Conservation (phyloP, 2,888 invertebrate species). For the Drosophila mercatorum region DNA sequence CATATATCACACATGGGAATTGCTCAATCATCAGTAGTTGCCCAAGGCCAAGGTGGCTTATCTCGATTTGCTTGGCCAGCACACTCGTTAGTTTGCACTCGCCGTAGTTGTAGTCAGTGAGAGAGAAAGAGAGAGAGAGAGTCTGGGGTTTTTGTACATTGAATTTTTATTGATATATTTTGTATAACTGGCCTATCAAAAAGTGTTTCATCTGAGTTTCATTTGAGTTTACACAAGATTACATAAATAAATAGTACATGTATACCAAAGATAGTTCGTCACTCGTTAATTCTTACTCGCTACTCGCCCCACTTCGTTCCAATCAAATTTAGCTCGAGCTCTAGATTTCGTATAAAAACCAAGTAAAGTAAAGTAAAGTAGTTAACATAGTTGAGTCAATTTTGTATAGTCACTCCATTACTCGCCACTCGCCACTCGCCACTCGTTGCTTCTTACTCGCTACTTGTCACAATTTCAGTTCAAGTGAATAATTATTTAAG, state of each 20-base stretch:
- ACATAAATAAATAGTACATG: slow-evolving; percentile 9
- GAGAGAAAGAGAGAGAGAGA: no score
- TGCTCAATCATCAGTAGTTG: not conserved
- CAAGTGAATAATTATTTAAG: not conserved
- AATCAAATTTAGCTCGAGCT: slow-evolving; percentile 2
- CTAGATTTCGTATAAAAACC: not conserved
- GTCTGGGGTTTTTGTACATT: not conserved
- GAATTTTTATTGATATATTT: slow-evolving; percentile 4
- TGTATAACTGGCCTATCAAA: slow-evolving; percentile 16
- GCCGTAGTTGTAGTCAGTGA: no score
- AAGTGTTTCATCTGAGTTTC: slow-evolving; percentile 1
- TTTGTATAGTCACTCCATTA: not conserved
- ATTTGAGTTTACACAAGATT: slow-evolving; percentile 3
- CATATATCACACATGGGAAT: not conserved
- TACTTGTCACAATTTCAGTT: slow-evolving; percentile 1
- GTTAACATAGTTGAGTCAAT: slow-evolving; percentile 1
- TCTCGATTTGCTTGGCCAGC: not conserved
- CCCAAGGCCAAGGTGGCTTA: no score
- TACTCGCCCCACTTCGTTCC: not conserved
- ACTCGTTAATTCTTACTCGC: slow-evolving; percentile 5
- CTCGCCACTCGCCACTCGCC: no score
- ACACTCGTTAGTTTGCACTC: no score
- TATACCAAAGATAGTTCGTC: slow-evolving; percentile 7
- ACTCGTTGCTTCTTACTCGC: not conserved
- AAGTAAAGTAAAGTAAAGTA: not conserved